Conservation (phyloP, 2,888 invertebrate species). For the Luperina testacea region DNA sequence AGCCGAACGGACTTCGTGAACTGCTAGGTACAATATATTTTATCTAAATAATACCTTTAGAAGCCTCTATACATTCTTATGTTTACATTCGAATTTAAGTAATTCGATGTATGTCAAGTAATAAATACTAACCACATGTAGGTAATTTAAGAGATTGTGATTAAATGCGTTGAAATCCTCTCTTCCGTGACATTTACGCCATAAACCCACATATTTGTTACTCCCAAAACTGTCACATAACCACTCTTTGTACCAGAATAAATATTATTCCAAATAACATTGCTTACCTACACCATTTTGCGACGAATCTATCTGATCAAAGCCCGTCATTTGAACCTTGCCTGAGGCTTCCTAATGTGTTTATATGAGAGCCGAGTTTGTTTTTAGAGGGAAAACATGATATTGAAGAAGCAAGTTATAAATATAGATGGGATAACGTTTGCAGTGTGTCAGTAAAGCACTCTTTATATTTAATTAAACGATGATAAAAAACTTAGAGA, state of each 20-base stretch:
- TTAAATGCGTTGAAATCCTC: conserved; percentile 3
- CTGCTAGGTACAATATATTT: not conserved
- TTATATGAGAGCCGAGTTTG: conserved; percentile 22
- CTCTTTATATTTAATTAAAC: too few relatives aligned
- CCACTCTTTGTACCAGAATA: conserved; percentile 16
- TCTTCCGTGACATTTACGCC: not conserved
- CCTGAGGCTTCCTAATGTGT: conserved; percentile 49
- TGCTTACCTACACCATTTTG: conserved; percentile 11
- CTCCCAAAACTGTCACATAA: conserved; percentile 25
- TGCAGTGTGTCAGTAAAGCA: not conserved
- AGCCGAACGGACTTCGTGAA: too few relatives aligned
- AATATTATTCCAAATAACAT: conserved; percentile 45
- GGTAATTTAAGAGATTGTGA: not conserved
- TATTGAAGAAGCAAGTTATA: conserved; percentile 21
- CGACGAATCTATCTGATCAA: conserved; percentile 53
- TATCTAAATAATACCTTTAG: not conserved
- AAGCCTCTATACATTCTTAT: not conserved
- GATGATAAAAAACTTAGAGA: too few relatives aligned
- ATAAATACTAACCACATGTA: not conserved
- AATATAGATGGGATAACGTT: not conserved
- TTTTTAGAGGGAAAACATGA: conserved; percentile 29
- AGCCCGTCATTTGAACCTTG: conserved; percentile 48
- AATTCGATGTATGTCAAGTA: not conserved
- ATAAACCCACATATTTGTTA: conserved; percentile 5
- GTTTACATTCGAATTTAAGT: not conserved